Evolutionary conservation across 2,797 vertebrate species (phyloP).

Genomic region (Eospalax fontanierii): DNA sequence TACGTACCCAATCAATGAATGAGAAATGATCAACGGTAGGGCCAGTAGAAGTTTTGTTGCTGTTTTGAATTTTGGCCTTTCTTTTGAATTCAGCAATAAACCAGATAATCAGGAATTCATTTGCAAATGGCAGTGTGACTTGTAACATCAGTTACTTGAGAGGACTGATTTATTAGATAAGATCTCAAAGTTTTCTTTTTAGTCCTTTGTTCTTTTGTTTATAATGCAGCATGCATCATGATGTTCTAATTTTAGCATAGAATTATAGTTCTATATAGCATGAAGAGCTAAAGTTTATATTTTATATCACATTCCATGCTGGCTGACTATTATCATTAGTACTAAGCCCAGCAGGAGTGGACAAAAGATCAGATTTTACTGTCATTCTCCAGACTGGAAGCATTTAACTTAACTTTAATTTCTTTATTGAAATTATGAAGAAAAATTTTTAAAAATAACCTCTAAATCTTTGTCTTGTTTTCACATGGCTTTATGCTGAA

Average conservation of each 20-base stretch:
- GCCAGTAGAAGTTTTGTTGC: not conserved
- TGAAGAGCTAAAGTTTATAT: not conserved
- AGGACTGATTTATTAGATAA: not conserved
- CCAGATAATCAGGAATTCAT: conserved; percentile 20
- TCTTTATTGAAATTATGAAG: not conserved
- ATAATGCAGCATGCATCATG: not conserved
- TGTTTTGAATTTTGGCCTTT: not conserved
- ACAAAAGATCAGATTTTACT: not conserved
- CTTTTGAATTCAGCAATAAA: not conserved
- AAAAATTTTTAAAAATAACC: not conserved
- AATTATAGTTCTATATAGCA: not conserved
- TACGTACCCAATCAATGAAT: not conserved
- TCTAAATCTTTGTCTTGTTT: not conserved
- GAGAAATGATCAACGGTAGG: not conserved
- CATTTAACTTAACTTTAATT: not conserved
- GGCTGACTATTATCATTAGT: not conserved
- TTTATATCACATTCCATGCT: not conserved
- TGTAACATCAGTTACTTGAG: not conserved
- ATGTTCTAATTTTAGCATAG: not conserved
- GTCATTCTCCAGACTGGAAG: not conserved
- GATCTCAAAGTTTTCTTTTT: not conserved
- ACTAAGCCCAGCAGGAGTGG: not conserved
- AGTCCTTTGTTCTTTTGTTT: conserved; percentile 16
- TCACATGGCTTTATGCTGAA: not conserved
- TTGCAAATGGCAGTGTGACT: not conserved